Conservation (phyloP, 2,888 invertebrate species). For the Patella ulyssiponensis region DNA sequence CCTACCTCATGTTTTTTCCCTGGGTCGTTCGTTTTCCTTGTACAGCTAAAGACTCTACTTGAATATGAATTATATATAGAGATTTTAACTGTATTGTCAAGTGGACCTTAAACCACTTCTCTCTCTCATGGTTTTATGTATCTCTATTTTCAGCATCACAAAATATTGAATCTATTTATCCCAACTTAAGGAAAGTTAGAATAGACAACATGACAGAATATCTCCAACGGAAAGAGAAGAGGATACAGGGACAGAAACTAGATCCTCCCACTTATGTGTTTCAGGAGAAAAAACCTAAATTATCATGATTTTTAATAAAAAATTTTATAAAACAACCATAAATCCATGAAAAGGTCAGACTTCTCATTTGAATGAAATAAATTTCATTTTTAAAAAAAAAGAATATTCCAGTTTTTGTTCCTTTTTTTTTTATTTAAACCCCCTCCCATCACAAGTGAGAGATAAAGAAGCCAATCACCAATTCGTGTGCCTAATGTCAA, state of each 20-base stretch:
- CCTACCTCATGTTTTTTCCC: too few species aligned
- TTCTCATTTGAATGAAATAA: too few species aligned
- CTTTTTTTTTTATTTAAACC: too few species aligned
- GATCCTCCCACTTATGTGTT: neutral
- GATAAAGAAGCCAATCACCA: too few species aligned
- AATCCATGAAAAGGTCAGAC: too few species aligned
- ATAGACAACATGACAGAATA: conserved; percentile 31
- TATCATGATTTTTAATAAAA: neutral
- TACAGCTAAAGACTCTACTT: neutral
- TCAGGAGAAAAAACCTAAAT: conserved; percentile 8
- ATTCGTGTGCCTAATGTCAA: too few species aligned
- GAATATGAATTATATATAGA: neutral
- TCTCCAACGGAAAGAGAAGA: conserved; percentile 23
- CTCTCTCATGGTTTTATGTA: neutral
- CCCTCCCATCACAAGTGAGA: too few species aligned
- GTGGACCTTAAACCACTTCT: neutral
- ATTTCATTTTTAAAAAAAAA: too few species aligned
- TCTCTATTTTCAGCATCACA: conserved; percentile 23
- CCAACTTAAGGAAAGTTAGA: conserved; percentile 17
- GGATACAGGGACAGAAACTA: conserved; percentile 16
- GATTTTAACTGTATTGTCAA: neutral
- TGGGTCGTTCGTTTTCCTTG: too few species aligned
- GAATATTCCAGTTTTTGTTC: too few species aligned
- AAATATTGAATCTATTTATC: conserved; percentile 7
- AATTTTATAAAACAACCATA: neutral